These are phyloP conservation scores for Sipha flava DNA, from an alignment of 1,140 invertebrate species.

Conservation along the genomic window DNA sequence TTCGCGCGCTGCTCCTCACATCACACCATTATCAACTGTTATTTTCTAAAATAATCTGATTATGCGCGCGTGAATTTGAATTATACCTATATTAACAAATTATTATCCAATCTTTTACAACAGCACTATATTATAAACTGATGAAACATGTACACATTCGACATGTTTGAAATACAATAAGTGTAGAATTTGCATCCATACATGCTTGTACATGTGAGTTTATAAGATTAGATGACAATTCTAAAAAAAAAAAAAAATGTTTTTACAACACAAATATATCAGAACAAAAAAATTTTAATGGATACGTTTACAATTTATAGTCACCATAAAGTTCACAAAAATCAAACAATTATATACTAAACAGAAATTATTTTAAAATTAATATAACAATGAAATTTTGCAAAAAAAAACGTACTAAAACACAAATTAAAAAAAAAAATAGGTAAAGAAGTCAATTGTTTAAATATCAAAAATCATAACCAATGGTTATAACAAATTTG, in stretches of 20 bases:
- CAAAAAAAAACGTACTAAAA: not conserved
- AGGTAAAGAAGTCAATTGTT: no score
- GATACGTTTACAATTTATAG: not conserved
- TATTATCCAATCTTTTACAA: no score
- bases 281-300: not conserved
- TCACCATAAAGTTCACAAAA: not conserved
- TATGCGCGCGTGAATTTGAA: no score
- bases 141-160: no score
- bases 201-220: not conserved
- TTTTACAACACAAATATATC: not conserved
- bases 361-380: not conserved
- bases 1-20: no score
- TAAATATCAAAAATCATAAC: no score
- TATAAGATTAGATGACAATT: not conserved
- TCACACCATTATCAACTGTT: no score
- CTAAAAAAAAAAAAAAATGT: not conserved
- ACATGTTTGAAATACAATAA: not conserved
- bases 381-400: not conserved
- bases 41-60: no score
- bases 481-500: no score
- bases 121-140: no score
- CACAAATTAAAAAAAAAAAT: no score
- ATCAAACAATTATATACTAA: not conserved
- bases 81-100: no score
- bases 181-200: not conserved